Evolutionary conservation across 2,797 vertebrate genomes (phyloP).

Genomic region (Anomalospiza imberbis): DNA sequence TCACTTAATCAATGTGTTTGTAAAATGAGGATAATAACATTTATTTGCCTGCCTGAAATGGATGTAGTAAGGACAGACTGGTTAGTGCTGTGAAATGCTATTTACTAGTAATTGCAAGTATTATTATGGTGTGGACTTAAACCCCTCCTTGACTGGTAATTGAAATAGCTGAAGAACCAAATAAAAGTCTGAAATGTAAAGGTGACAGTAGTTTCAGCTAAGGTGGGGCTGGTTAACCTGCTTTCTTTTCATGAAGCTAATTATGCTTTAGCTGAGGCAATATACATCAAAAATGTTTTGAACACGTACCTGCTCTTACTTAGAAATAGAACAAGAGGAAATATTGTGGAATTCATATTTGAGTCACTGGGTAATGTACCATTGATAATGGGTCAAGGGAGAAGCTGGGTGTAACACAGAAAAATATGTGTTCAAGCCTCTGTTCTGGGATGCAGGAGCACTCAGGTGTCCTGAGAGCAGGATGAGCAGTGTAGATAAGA

Average conservation of each 20-base stretch:
- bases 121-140: neutral
- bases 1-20: conserved; percentile 64
- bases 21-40: conserved; percentile 47
- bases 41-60: conserved; percentile 42
- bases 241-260: neutral
- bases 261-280: neutral
- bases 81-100: conserved; percentile 27
- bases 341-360: neutral
- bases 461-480: neutral
- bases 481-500: neutral
- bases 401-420: neutral
- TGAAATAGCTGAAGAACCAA: conserved; percentile 12
- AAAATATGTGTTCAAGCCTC: neutral
- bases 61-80: neutral
- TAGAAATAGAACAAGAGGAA: neutral
- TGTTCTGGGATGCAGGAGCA: neutral
- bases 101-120: conserved; percentile 33
- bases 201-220: neutral
- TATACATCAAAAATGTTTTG: neutral
- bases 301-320: neutral
- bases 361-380: neutral
- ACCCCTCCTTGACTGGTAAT: neutral
- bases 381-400: neutral
- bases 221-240: neutral
- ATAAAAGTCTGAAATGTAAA: neutral